Evolutionary conservation across 1,140 invertebrate species (phyloP).

Genomic region (Pachypsylla venusta): DNA sequence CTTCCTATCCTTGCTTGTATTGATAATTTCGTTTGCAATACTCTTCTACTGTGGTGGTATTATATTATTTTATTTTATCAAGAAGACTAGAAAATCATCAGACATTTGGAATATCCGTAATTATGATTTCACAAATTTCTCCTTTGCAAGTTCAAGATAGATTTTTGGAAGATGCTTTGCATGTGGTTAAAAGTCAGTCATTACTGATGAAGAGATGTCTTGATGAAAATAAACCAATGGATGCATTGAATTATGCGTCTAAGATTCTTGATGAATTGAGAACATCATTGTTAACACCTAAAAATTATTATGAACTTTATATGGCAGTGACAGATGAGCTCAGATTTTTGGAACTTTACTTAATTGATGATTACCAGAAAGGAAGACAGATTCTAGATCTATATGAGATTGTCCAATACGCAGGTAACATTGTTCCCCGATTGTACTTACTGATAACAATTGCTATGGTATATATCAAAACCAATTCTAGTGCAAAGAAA

Average conservation of each 20-base stretch:
- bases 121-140: slow-evolving; percentile 32
- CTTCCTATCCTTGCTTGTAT: too few relatives aligned
- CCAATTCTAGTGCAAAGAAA: slow-evolving; percentile 74
- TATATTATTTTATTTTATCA: too few relatives aligned
- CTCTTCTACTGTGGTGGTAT: too few relatives aligned
- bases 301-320: slow-evolving; percentile 96
- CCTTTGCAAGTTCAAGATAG: slow-evolving; percentile 88
- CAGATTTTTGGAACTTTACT: slow-evolving; percentile 83
- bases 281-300: slow-evolving; percentile 87
- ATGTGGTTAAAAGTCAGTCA: slow-evolving; percentile 81
- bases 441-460: slow-evolving; percentile 95
- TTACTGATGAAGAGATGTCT: slow-evolving; percentile 98
- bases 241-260: slow-evolving; percentile 93
- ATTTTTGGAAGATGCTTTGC: slow-evolving; percentile 81
- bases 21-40: too few relatives aligned
- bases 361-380: slow-evolving; percentile 94
- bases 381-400: slow-evolving; percentile 86
- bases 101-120: too few relatives aligned
- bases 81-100: too few relatives aligned
- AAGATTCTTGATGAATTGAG: slow-evolving; percentile 91
- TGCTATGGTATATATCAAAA: slow-evolving; percentile 96
- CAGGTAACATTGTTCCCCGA: slow-evolving; percentile 95
- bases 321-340: slow-evolving; percentile 98
- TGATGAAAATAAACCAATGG: slow-evolving; percentile 91
- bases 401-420: slow-evolving; percentile 97